A percentile compares a stretch with the other conserved stretches of the same genome.
These are phyloP conservation scores for Murina feae DNA, from an alignment of 2,113 vertebrate genomes.

Conservation along the genomic window DNA sequence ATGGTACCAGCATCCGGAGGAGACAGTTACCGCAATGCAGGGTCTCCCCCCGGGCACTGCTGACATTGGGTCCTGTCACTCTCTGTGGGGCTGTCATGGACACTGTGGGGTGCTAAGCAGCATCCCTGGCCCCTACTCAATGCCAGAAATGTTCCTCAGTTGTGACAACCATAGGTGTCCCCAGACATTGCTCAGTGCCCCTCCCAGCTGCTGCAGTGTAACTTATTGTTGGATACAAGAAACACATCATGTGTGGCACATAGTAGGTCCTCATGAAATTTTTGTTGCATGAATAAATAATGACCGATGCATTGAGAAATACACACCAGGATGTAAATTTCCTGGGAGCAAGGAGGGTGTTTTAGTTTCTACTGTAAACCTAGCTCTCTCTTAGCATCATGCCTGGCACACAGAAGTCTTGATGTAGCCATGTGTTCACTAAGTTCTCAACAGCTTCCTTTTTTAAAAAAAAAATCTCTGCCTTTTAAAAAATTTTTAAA, in stretches of 20 bases:
- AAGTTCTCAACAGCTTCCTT: not conserved
- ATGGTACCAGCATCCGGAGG: not conserved
- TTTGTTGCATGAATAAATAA: not conserved
- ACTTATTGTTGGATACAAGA: not conserved
- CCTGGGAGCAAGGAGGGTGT: not conserved
- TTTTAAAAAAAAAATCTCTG: too few relatives aligned
- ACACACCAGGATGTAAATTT: not conserved
- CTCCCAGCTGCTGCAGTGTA: too few relatives aligned
- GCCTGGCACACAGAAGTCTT: not conserved
- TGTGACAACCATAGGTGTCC: not conserved
- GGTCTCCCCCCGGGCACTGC: rapidly evolving
- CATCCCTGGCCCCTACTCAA: not conserved
- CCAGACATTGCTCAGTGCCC: not conserved
- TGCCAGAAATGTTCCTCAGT: not conserved
- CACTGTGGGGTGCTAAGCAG: not conserved
- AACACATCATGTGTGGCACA: rapidly evolving
- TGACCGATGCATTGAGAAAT: not conserved
- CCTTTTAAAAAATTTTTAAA: too few relatives aligned
- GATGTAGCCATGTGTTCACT: not conserved
- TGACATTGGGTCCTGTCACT: rapidly evolving
- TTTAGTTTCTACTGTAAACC: rapidly evolving
- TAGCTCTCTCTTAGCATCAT: not conserved
- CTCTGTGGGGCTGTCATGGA: not conserved
- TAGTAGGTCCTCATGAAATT: not conserved
- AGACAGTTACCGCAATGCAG: rapidly evolving